Conservation (phyloP, 2,888 invertebrate genomes). For the Eupithecia centaureata region DNA sequence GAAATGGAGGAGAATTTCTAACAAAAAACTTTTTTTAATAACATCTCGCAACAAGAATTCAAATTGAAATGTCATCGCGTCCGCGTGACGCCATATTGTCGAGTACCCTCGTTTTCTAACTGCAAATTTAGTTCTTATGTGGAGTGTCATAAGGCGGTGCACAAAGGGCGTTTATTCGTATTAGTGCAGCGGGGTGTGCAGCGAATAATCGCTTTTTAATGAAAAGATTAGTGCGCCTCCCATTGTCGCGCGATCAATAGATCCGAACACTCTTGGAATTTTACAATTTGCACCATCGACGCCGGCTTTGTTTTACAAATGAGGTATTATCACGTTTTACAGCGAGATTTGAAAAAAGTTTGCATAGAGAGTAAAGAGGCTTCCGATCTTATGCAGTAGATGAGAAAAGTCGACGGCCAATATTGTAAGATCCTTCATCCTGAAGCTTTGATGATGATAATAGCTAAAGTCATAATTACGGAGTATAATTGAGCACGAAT, state of each 20-base stretch:
- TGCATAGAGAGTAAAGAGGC: neutral
- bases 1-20: constrained; percentile 55
- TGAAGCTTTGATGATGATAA: neutral
- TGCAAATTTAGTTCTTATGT: constrained; percentile 48
- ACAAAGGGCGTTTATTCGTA: constrained; percentile 64
- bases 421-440: no score
- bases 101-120: constrained; percentile 46
- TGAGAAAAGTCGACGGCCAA: neutral
- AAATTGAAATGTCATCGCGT: constrained; percentile 81
- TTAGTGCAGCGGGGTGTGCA: constrained; percentile 79
- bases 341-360: neutral
- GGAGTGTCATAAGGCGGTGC: constrained; percentile 43
- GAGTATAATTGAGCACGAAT: neutral
- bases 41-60: constrained; percentile 73
- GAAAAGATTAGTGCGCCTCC: constrained; percentile 80
- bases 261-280: constrained; percentile 73
- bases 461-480: neutral
- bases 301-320: constrained; percentile 44
- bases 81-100: constrained; percentile 69
- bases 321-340: constrained; percentile 14
- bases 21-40: constrained; percentile 66
- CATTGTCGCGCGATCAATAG: constrained; percentile 72
- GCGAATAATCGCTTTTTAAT: constrained; percentile 83
- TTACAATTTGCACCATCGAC: constrained; percentile 73
- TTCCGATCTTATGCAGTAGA: neutral